Percentiles rank a stretch among this genome's conserved stretches.
These are phyloP conservation scores for Ptychoptera contaminata DNA, from an alignment of 2,888 invertebrate species.

Conservation along the genomic window DNA sequence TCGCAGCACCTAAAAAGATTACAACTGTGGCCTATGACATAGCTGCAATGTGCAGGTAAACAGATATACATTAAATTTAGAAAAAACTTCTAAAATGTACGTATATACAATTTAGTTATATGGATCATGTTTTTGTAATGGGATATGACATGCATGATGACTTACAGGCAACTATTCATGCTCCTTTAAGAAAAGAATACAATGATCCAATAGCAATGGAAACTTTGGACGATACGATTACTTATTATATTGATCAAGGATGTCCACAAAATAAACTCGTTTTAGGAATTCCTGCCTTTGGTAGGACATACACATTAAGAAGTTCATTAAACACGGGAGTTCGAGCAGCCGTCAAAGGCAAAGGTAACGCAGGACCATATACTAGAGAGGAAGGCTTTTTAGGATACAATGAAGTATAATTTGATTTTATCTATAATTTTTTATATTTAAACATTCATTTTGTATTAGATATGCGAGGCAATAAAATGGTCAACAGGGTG, in stretches of 20 bases:
- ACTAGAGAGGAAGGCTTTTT: slow-evolving; percentile 16
- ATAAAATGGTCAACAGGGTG: slow-evolving; percentile 15
- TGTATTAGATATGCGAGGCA: slow-evolving; percentile 14
- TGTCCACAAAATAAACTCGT: slow-evolving; percentile 26
- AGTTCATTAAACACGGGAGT: slow-evolving; percentile 20
- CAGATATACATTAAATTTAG: not conserved
- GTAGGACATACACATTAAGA: slow-evolving; percentile 25
- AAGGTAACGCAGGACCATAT: slow-evolving; percentile 15
- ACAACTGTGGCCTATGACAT: slow-evolving; percentile 30
- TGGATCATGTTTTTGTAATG: slow-evolving; percentile 36
- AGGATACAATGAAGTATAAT: slow-evolving; percentile 14
- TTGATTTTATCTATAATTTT: not conserved
- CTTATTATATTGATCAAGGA: slow-evolving; percentile 25
- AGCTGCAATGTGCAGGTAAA: slow-evolving; percentile 23
- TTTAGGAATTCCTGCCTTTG: slow-evolving; percentile 30
- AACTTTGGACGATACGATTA: slow-evolving; percentile 21
- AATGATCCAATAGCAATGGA: slow-evolving; percentile 6
- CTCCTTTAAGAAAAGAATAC: slow-evolving; percentile 22
- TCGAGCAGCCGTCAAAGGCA: slow-evolving; percentile 17
- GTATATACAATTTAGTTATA: slow-evolving; percentile 6
- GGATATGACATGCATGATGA: slow-evolving; percentile 32
- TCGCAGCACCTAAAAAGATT: slow-evolving; percentile 26
- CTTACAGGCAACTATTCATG: slow-evolving; percentile 27
- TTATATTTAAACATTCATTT: slow-evolving; percentile 8
- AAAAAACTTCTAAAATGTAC: not conserved